Base-by-base conservation (phyloP, 1,140 invertebrate genomes). In the Drosophila jambulina region DNA sequence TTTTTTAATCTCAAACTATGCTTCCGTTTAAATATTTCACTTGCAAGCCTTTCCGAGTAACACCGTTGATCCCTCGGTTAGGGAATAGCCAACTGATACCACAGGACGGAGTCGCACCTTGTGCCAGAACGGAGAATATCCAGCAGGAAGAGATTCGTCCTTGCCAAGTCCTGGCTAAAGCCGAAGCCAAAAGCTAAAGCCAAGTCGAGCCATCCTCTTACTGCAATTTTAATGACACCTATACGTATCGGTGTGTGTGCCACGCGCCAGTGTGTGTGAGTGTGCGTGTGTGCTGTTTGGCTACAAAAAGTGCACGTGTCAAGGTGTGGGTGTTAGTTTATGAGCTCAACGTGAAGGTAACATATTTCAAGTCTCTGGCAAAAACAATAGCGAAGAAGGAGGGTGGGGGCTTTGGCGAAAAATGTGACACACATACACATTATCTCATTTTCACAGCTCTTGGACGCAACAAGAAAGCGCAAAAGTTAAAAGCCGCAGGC, bases 241-340 rank as follows among this genome's bases (percentile, higher is more conserved):
- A 85, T 79, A 75, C 57, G 67, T 68, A 43, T 43, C 36, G 29
- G 29, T 63, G 45, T 63, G 46, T 45, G 36, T 40, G 46, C 46
- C 46, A 49, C 46, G 46, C 34, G 59, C 17, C 46, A n/a, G 32
- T 36, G 29, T 49, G 46, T 10, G 23, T 17, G 56, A 7, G 67
- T 62, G 49, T 13, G 34, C 7, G 59, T 5, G 69, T 70, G 59
- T 78, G 67, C 29, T 42, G 78, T 64, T 78, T 75, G 74, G 80
- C 80, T 81, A 81, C 80, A 88, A 88, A 90, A 85, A 90, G 75
- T 61, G 85, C 78, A 85, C 85, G 82, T 88, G 85, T 90, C 85
- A 90, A 90, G 85, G 85, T 88, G 85, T 85, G 90, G 80, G 85
- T 88, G 85, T 91, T 88, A 90, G 85, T 88, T 88, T 88, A 88